Base-by-base conservation (phyloP, 2,113 vertebrate species). In the Aptenodytes forsteri region DNA sequence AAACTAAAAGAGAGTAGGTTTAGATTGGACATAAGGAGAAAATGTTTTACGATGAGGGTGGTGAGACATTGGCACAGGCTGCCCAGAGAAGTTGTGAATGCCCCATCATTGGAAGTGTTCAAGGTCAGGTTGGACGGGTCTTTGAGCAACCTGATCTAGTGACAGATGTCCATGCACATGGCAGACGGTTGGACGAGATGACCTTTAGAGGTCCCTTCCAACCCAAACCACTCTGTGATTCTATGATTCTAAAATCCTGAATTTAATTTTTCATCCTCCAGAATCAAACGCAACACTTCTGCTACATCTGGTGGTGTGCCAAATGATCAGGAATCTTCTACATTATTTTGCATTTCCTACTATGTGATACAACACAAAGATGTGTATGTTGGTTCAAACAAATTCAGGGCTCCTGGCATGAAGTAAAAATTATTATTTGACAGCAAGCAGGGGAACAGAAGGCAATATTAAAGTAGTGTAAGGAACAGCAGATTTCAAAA, bases 321-420 rank as follows among this genome's bases (percentile, higher is more conserved):
- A 77, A 75, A 54, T 0, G 0, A n/a, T 17, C 11, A 65, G 19
- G 65, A 55, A 77, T 21, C 71, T 77, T 69, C 34, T 10, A 76
- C 19, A 11, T 62, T 47, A 26, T 62, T 55, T 66, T 38, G 30
- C 30, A 44, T 46, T 89, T 94, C 38, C 21, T 56, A 30, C 30
- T 71, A 17, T 7, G 26, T 6, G 65, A 59, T 44, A 44, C 14
- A 78, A 82, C 20, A 64, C 23, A 50, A 58, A 80, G 49, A 67
- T 4, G 6, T 18, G 12, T 36, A 23, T 15, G 26, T 46, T 0
- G 0, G 16, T 54, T 89, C 44, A 75, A 79, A 56, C 4, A 42
- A 81, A 67, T 29, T 32, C n/a, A 67, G 49, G 16, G 47, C 15
- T 36, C 18, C 27, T 16, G 52, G 16, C 21, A 40, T 11, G 36